Percentiles rank a stretch among this genome's conserved stretches.
These are phyloP conservation scores for Drosophila anomalata DNA, from an alignment of 2,888 invertebrate genomes.

Conservation along the genomic window DNA sequence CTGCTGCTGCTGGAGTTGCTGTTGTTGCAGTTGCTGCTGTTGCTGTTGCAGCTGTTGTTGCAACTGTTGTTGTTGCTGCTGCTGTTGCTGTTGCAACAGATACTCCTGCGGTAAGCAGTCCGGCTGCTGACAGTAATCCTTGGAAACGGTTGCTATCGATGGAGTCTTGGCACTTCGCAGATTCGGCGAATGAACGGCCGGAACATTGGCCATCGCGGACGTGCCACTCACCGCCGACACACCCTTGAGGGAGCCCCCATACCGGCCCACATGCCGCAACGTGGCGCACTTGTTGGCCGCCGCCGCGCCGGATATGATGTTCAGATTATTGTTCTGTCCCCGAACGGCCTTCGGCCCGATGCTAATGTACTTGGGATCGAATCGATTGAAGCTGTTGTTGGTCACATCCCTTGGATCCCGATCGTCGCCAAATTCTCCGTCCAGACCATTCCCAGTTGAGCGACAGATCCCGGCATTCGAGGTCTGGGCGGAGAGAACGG, in stretches of 20 bases:
- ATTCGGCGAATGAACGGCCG: constrained; percentile 78
- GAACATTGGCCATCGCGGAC: constrained; percentile 28
- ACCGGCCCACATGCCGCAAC: constrained; percentile 83
- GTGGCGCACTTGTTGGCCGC: constrained; percentile 83
- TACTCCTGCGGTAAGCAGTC: constrained; percentile 81
- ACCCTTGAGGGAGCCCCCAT: constrained; percentile 83
- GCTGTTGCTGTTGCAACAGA: constrained; percentile 53
- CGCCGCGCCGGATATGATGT: constrained; percentile 76
- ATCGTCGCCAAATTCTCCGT: constrained; percentile 71
- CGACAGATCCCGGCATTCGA: constrained; percentile 80
- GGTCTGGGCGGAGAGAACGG: constrained; percentile 81
- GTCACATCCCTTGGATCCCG: constrained; percentile 84
- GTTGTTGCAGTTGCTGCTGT: constrained; percentile 50
- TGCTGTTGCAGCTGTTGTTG: constrained; percentile 32
- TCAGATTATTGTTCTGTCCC: constrained; percentile 80
- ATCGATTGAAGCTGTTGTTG: constrained; percentile 84
- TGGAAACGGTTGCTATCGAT: constrained; percentile 84
- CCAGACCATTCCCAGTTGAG: constrained; percentile 80
- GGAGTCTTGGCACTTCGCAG: constrained; percentile 84
- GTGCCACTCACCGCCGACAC: constrained; percentile 54
- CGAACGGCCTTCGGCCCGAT: constrained; percentile 84
- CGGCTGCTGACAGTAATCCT: constrained; percentile 83
- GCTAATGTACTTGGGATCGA: constrained; percentile 84
- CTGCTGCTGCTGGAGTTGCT: constrained; percentile 58
- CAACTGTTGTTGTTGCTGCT: constrained; percentile 37